Percentiles rank a stretch among this genome's conserved stretches.
Conservation (phyloP, 2,113 vertebrate species). For the Phalacrocorax carbo region DNA sequence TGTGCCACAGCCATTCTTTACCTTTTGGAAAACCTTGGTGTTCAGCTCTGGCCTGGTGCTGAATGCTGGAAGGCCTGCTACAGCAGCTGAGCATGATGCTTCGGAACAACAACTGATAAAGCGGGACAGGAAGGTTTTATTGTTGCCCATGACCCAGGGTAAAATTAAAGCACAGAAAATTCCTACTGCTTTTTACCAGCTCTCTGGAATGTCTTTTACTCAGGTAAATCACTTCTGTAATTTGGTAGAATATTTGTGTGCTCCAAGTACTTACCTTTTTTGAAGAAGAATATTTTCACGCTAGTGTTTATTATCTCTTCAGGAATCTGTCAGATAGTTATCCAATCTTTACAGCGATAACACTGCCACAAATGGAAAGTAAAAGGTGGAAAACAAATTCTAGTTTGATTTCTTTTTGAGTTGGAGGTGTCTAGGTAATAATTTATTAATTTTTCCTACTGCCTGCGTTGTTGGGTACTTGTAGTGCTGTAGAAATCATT, state of each 20-base stretch:
- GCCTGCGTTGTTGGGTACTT: neutral
- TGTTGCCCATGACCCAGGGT: neutral
- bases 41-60: neutral
- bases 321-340: neutral
- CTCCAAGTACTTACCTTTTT: neutral
- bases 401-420: neutral
- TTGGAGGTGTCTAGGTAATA: neutral
- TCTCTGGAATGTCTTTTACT: neutral
- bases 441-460: neutral
- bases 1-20: fast-evolving
- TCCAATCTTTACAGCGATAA: neutral
- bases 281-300: neutral
- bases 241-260: neutral
- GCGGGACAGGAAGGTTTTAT: neutral
- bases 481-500: neutral
- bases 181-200: neutral
- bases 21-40: neutral
- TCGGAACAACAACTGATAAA: neutral
- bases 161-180: neutral
- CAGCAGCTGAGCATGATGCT: neutral
- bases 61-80: neutral
- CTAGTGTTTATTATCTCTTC: neutral
- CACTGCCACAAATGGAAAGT: neutral
- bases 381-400: neutral
- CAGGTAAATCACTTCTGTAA: neutral